Percentiles rank a stretch among this genome's conserved stretches.
These are phyloP conservation scores for Peromyscus aztecus DNA, from an alignment of 2,797 vertebrate species.

Conservation along the genomic window DNA sequence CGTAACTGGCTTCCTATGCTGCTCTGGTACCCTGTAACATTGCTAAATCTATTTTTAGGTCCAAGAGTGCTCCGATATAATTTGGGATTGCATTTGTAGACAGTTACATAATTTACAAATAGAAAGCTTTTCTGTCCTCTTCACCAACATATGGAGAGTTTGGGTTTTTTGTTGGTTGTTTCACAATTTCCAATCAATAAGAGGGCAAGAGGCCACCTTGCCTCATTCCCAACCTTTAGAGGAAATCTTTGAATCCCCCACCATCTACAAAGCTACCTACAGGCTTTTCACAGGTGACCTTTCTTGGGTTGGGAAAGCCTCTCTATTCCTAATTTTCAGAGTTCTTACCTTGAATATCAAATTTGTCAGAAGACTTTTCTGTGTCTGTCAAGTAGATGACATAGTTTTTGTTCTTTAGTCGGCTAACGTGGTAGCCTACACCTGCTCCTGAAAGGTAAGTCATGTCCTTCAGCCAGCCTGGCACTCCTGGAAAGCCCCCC, in stretches of 20 bases:
- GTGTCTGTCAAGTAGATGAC: not conserved
- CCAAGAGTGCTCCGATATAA: not conserved
- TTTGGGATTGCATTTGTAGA: not conserved
- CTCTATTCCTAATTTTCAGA: constrained; percentile 22
- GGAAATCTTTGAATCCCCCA: not conserved
- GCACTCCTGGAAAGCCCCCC: not conserved
- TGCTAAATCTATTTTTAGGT: not conserved
- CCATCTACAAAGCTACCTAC: not conserved
- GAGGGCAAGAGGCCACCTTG: not conserved
- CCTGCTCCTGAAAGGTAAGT: not conserved
- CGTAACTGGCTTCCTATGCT: not conserved
- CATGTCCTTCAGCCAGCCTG: not conserved
- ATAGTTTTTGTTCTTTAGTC: not conserved
- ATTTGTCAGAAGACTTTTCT: constrained; percentile 1
- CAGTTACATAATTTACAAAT: not conserved
- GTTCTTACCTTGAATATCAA: not conserved
- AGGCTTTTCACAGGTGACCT: not conserved
- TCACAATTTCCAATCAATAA: not conserved
- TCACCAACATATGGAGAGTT: not conserved
- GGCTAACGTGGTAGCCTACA: not conserved
- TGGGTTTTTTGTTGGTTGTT: not conserved
- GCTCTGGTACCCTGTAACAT: not conserved
- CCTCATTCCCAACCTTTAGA: not conserved
- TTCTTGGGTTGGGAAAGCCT: not conserved
- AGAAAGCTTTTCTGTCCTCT: not conserved